Evolutionary conservation across 2,113 vertebrate species (phyloP), one percentile per base, ranked within the genome.

Genomic region (Eulemur rufifrons): DNA sequence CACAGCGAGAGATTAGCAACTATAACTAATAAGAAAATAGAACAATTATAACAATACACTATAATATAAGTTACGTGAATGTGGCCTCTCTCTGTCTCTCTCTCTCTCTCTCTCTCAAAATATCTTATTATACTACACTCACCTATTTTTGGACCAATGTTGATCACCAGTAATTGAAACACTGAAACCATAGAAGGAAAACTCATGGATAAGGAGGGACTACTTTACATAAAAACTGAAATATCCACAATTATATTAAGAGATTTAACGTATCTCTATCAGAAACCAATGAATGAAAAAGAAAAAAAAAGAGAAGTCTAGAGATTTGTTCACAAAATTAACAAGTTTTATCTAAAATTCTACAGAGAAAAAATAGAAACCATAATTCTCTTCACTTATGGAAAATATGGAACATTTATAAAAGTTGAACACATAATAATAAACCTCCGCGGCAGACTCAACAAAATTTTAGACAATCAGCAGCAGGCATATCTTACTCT

Each of bases 301-400:
- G 11, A 15, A 6, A 42, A 81, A 77, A 85, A 27, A 4, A 18
- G n/a, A 2, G 20, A 82, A 82, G 29, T 81, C 63, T 86, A 78
- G 27, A 78, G 32, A 74, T 74, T 8, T 61, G 11, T 68, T n/a
- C 20, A 61, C 9, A 96, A 93, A 80, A 78, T 73, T 80, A 85
- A 85, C 18, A 91, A 66, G 7, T 83, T 94, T 93, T 95, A 66
- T 45, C 34, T 45, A 82, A 61, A 68, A 86, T 23, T 45, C 11
- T 82, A 92, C 29, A 34, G 52, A 81, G 52, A 85, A 69, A 47
- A 97, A 92, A 64, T 61, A 80, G n/a, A 76, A 96, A 86, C 18
- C 56, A 54, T 52, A 54, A 68, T 25, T 61, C 14, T 64, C 84
- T 86, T 71, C 20, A 71, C 25, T 47, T 45, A 25, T 54, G 17